phyloP scores from a whole-genome alignment of 1,140 invertebrate species.

The Brachionus asplanchnoidis region DNA sequence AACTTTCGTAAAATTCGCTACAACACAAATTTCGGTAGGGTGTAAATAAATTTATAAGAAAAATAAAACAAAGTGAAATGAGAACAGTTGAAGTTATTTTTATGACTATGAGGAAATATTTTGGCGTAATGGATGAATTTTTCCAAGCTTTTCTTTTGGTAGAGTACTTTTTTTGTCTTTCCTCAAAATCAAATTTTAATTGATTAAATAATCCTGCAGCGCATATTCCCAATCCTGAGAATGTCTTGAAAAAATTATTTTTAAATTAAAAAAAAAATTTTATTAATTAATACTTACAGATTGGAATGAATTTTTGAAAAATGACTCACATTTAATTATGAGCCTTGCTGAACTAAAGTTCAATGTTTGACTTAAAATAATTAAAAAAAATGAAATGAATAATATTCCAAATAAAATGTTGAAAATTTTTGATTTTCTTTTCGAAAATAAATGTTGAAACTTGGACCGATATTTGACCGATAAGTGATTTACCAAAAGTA shows the following conservation, averaged over 20 bases:
- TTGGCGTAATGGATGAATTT: background rate
- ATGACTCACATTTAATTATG: background rate
- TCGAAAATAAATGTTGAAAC: background rate
- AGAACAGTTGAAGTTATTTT: background rate
- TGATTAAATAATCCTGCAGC: background rate
- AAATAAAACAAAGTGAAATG: background rate
- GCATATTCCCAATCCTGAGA: background rate
- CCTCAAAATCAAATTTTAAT: background rate
- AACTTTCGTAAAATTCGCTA: background rate
- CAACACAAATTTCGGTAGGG: background rate
- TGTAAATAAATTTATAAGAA: background rate
- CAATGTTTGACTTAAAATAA: background rate
- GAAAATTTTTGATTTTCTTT: conserved; percentile 12
- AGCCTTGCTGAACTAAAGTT: background rate
- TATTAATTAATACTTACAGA: background rate
- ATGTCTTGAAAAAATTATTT: background rate
- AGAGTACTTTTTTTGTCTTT: background rate
- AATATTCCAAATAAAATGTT: background rate
- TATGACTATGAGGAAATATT: background rate
- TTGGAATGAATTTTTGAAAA: conserved; percentile 5
- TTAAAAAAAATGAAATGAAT: background rate
- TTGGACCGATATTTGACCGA: background rate
- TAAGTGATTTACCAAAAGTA: background rate
- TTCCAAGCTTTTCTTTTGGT: background rate
- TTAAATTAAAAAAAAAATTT: background rate